Evolutionary conservation across 1,140 invertebrate genomes (phyloP).

Genomic region (Lethrus apterus): DNA sequence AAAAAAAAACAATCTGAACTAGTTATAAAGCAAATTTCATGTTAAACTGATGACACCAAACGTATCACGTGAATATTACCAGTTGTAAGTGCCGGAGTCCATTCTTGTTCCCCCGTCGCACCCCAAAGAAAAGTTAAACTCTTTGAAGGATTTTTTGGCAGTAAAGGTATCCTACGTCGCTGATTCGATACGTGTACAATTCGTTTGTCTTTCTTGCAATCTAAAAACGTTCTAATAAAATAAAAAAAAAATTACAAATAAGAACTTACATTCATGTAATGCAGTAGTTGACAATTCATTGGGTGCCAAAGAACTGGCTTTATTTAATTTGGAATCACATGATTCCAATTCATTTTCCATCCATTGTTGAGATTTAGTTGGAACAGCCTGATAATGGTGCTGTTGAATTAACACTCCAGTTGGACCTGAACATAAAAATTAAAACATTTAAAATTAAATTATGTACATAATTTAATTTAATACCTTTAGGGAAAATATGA

Average conservation of each 20-base stretch:
- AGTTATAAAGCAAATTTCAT: conserved; percentile 10
- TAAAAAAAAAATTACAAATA: background rate
- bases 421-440: conserved; percentile 51
- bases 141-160: conserved; percentile 41
- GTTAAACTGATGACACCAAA: no score
- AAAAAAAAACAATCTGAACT: conserved; percentile 7
- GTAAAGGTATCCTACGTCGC: background rate
- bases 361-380: conserved; percentile 43
- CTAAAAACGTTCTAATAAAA: conserved; percentile 1
- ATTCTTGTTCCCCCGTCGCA: conserved; percentile 86
- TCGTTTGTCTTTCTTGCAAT: conserved; percentile 12
- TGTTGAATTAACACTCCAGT: conserved; percentile 85
- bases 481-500: conserved; percentile 95
- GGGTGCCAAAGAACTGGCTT: no score
- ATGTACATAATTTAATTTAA: conserved; percentile 4
- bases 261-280: conserved; percentile 43
- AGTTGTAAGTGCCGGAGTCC: conserved; percentile 90
- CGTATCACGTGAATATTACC: conserved; percentile 48
- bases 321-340: background rate
- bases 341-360: conserved; percentile 11
- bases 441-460: conserved; percentile 16
- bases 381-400: conserved; percentile 84
- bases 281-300: conserved; percentile 41
- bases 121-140: conserved; percentile 77
- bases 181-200: background rate